Evolutionary conservation across 2,888 invertebrate species (phyloP), one percentile per base, ranked within the genome.

Genomic region (Lithophane semibrunnea): DNA sequence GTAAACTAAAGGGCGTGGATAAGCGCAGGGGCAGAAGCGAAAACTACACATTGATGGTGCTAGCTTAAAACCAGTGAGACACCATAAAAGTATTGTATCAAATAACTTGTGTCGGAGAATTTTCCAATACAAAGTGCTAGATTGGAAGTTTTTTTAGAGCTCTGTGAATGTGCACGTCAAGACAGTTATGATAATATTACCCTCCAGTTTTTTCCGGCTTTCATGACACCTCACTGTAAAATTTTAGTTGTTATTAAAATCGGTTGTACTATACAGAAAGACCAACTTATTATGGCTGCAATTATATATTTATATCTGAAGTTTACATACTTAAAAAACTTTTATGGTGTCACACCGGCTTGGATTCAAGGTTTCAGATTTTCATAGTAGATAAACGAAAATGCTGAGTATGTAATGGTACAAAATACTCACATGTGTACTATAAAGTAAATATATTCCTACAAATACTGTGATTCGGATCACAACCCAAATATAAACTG

Each of bases 171-270:
- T 77, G 66, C 65, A 78, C 60, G 2, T n/a, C n/a, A 12, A 56
- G 12, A 12, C 56, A 56, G n/a, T 56, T 56, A 24, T n/a, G 13
- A 56, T n/a, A 56, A 12, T 24, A 56, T 81, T 81, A 81, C 81
- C 81, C 47, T 83, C 77, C 10, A 24, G 24, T n/a, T 68, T 84
- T 73, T 84, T 68, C 56, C 73, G 84, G 64, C 58, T 73, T 52
- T 81, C 81, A 71, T 71, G 70, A 72, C 84, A 65, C 73, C 84
- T 72, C 18, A 8, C 81, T 81, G 84, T 58, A 52, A 83, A 72
- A 37, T 60, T 64, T 68, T 10, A 18, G 9, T 37, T 18, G 18
- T 65, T 42, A 44, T 44, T 24, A 24, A n/a, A 56, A n/a, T 56
- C 10, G 10, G 9, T 56, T 56, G 56, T n/a, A 13, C 1, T 12